Base-by-base conservation (phyloP, 2,888 invertebrate species). In the Plebejus argus region DNA sequence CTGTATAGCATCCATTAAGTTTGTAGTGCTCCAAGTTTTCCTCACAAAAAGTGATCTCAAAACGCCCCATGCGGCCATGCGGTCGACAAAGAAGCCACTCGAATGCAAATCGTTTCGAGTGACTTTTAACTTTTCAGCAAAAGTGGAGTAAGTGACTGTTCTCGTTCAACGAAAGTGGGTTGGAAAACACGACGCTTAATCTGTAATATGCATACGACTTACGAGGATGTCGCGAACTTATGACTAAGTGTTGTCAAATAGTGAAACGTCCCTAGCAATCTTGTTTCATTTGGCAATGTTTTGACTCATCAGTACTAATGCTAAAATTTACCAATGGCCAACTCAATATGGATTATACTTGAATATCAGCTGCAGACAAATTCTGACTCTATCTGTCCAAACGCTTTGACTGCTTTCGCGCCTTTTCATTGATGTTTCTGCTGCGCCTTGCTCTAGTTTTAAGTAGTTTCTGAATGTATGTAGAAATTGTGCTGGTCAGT, bases 91-190 rank as follows among this genome's bases (percentile, higher is more conserved):
- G 66, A 66, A 66, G 5, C 66, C 66, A 66, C 66, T 66, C 66
- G 66, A 66, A 66, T 33, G 28, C 28, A 66, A 33, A 66, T 66
- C 66, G 23, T 23, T 61, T 61, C 61, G 66, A 61, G 61, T 66
- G 66, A 66, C 66, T 66, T 66, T 66, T 66, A 66, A 66, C 28
- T 66, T 66, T 66, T 28, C 66, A 66, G 66, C 33, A 66, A 66
- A 66, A 66, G 66, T 66, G 66, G 66, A 66, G 28, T 20, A 28
- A 66, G 66, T 66, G 66, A 18, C 66, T 66, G 66, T 66, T 66
- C 66, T 66, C 39, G 71, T 71, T 39, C 35, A 71, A 39, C 15
- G 10, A 39, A 71, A 71, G 71, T 71, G 35, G 71, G 39, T 12
- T 39, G 39, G 20, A 70, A 71, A 71, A 71, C 71, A n/a, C 23